Evolutionary conservation across 2,888 invertebrate genomes (phyloP), one percentile per base, ranked within the genome.

Genomic region (Yponomeuta evonymella): DNA sequence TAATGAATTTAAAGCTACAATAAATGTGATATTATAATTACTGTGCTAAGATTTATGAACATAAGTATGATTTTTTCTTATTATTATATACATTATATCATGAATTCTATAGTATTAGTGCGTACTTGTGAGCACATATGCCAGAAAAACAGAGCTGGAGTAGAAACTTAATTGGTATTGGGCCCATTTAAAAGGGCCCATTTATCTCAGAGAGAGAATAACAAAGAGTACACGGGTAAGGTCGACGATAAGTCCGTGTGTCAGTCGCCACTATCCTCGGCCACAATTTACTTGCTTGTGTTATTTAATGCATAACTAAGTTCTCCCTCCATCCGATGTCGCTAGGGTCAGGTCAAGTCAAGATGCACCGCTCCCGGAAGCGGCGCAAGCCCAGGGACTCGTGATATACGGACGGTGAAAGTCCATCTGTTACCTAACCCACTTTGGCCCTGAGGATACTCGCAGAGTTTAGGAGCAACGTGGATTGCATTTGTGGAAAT

Each of bases 371-470:
- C 67, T 67, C 43, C 68, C 68, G 68, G 68, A 68, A 68, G 51
- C 33, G 12, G 11, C 33, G 62, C 62, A 12, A 73, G 70, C 72
- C 43, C 67, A 70, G 69, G 73, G 77, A 75, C 73, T 77, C 85
- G 87, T 86, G 86, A 83, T 83, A 82, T 83, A 83, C 85, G 83
- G 78, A 75, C 79, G 79, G 86, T 82, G 86, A 86, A 86, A 86
- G 86, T 70, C 11, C 68, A 68, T 51, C 70, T 29, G 66, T 72
- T 72, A 69, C 69, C 70, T 72, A 72, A 72, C 69, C 51, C 6
- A 23, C 51, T 67, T 70, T 10, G 58, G 70, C 67, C 51, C 51
- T 58, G 51, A 15, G 51, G 51, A 58, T 58, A 58, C 51, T 58
- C 51, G 51, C 15, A 58, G 51, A 10, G 51, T 51, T 51, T 51